These are phyloP conservation scores for Apostichopus californicus DNA, from an alignment of 35 echinoderm and acorn worm species.

Conservation along the genomic window DNA sequence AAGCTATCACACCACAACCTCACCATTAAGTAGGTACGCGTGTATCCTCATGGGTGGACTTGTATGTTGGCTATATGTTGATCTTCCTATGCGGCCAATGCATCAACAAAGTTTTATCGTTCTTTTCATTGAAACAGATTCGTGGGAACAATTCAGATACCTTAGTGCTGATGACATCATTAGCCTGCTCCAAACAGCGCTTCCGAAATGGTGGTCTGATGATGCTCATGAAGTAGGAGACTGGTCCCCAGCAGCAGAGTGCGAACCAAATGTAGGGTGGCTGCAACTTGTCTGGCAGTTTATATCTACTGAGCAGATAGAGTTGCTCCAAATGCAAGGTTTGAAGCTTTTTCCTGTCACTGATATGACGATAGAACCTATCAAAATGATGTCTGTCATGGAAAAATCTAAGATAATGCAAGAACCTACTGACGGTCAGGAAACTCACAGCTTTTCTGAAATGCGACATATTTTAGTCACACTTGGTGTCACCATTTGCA, in stretches of 20 bases:
- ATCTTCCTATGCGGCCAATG: no score
- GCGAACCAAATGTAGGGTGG: not conserved
- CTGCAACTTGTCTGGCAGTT: conserved; percentile 35
- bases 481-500: conserved; percentile 1
- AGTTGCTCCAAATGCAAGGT: conserved; percentile 28
- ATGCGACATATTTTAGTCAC: not conserved
- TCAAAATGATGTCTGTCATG: conserved; percentile 12
- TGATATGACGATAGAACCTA: not conserved
- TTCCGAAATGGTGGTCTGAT: not conserved
- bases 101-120: no score
- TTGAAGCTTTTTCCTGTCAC: conserved; percentile 26
- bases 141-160: not conserved
- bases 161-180: not conserved
- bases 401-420: conserved; percentile 16
- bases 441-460: not conserved
- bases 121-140: not conserved
- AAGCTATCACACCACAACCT: no score
- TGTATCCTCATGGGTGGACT: no score
- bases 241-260: not conserved
- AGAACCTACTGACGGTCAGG: not conserved
- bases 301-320: conserved; percentile 1
- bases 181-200: not conserved
- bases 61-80: no score
- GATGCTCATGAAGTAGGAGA: not conserved
- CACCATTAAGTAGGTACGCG: no score